Percentiles rank a stretch among this genome's conserved stretches.
Conservation (phyloP, 1,140 invertebrate species). For the Cecropterus lyciades region DNA sequence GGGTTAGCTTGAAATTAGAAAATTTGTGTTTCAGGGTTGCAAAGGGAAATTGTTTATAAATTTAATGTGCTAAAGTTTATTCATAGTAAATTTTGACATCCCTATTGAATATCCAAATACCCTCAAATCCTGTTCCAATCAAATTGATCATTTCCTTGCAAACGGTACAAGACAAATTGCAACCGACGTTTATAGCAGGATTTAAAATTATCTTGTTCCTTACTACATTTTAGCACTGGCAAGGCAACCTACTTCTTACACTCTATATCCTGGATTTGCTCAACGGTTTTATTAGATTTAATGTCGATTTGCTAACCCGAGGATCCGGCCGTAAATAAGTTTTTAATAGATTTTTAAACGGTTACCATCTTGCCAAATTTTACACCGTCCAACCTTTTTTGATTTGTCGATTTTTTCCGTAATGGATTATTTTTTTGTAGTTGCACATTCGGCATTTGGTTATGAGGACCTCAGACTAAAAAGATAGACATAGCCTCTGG, state of each 20-base stretch:
- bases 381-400: background rate
- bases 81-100: background rate
- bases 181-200: conserved; percentile 11
- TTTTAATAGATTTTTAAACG: conserved; percentile 20
- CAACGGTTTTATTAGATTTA: conserved; percentile 1
- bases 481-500: too few species aligned
- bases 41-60: background rate
- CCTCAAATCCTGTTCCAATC: conserved; percentile 6
- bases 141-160: background rate
- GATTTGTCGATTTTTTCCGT: conserved; percentile 13
- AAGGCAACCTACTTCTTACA: conserved; percentile 1
- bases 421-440: conserved; percentile 16
- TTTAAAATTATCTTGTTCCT: conserved; percentile 22
- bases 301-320: conserved; percentile 4
- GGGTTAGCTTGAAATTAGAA: too few species aligned
- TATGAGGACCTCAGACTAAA: too few species aligned
- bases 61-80: background rate
- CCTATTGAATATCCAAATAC: background rate
- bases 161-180: conserved; percentile 10
- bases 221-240: background rate
- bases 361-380: conserved; percentile 14
- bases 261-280: conserved; percentile 7
- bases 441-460: conserved; percentile 1
- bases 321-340: conserved; percentile 1
- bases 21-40: background rate